A percentile compares a stretch with the other conserved stretches of the same genome.
These are phyloP conservation scores for Mesitornis unicolor DNA, from an alignment of 2,113 vertebrate species.

Conservation along the genomic window DNA sequence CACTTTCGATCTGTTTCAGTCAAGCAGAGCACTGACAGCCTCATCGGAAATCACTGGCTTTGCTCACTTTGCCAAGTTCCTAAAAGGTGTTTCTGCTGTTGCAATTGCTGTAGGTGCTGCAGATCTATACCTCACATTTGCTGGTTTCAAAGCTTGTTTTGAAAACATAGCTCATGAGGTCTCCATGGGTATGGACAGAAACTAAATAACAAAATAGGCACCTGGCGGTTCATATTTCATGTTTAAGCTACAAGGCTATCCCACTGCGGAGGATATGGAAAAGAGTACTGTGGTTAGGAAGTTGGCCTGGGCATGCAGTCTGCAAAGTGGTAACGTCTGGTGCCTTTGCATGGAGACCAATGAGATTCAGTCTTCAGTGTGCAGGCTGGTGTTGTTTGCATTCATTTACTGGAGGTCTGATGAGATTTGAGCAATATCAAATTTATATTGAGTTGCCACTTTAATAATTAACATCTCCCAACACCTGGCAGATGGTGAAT, in stretches of 20 bases:
- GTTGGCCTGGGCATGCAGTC: background rate
- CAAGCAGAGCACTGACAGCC: background rate
- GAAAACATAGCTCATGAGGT: background rate
- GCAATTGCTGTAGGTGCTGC: background rate
- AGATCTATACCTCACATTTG: background rate
- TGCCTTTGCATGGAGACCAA: background rate
- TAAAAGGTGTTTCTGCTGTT: background rate
- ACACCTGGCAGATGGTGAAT: background rate
- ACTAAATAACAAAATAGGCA: background rate
- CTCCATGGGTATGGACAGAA: background rate
- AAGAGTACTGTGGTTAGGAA: background rate
- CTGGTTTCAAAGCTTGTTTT: background rate
- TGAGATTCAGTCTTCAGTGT: background rate
- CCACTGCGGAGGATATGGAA: rapidly evolving
- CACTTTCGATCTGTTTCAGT: background rate
- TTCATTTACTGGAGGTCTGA: background rate
- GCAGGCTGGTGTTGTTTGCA: background rate
- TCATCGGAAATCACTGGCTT: background rate
- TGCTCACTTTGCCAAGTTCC: background rate
- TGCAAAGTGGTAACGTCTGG: background rate
- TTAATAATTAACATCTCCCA: background rate
- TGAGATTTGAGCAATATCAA: background rate
- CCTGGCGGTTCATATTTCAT: background rate
- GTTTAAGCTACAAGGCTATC: background rate
- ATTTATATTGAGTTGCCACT: background rate